A percentile compares a stretch with the other conserved stretches of the same genome.
phyloP scores from a whole-genome alignment of 2,113 vertebrate species.

The Neomonachus schauinslandi region DNA sequence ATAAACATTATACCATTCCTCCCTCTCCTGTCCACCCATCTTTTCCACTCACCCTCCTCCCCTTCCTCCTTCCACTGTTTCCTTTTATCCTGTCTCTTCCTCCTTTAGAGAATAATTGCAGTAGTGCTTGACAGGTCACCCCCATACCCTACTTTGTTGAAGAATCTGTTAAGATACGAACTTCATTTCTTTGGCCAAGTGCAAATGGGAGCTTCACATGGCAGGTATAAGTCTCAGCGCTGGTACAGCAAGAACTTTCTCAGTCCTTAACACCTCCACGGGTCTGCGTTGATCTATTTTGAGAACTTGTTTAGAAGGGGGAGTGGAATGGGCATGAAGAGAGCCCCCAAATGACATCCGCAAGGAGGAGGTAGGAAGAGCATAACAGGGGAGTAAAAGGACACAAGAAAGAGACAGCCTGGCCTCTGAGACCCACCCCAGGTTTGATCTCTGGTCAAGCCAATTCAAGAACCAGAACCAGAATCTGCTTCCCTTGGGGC shows the following conservation, averaged over 20 bases:
- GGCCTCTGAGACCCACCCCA: background rate
- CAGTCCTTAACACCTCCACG: accelerated
- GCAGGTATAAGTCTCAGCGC: background rate
- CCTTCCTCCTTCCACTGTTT: background rate
- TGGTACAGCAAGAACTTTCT: background rate
- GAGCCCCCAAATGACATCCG: background rate
- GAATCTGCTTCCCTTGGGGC: background rate
- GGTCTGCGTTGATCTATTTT: accelerated
- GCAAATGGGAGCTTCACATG: background rate
- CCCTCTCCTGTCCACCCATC: background rate
- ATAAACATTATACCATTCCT: background rate
- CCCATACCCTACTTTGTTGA: background rate
- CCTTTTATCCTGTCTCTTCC: background rate
- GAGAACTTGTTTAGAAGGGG: background rate
- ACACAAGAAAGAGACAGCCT: too few relatives aligned
- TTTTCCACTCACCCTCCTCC: background rate
- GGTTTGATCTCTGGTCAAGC: background rate
- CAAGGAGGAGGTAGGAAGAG: background rate
- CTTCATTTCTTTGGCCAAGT: background rate
- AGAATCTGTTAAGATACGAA: background rate
- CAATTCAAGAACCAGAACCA: background rate
- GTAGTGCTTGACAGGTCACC: background rate
- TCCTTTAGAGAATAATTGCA: background rate
- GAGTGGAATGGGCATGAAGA: background rate
- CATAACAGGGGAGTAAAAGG: too few relatives aligned